Percentiles rank a stretch among this genome's conserved stretches.
phyloP scores from a whole-genome alignment of 2,113 vertebrate species.

The Tachycineta bicolor region DNA sequence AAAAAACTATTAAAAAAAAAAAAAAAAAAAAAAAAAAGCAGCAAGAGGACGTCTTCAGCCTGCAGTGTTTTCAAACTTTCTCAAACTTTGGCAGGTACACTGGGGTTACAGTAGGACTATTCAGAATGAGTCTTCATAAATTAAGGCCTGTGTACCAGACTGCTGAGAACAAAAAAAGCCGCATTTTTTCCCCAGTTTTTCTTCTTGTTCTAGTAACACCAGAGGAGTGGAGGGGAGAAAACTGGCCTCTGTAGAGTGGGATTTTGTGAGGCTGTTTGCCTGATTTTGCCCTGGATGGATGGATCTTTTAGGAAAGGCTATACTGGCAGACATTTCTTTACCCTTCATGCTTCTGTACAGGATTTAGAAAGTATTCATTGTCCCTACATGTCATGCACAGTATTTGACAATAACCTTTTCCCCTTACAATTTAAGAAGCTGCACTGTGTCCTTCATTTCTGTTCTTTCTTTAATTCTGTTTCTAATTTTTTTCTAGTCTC shows the following conservation, averaged over 20 bases:
- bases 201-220: not conserved
- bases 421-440: not conserved
- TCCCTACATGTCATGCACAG: rapidly evolving
- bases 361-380: slow-evolving; percentile 13
- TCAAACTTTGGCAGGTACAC: not conserved
- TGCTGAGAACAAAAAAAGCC: not conserved
- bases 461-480: not conserved
- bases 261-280: not conserved
- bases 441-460: not conserved
- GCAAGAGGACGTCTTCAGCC: not conserved
- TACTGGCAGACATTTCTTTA: not conserved
- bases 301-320: not conserved
- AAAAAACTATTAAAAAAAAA: not conserved
- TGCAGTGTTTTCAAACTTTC: not conserved
- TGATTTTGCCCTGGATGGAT: not conserved
- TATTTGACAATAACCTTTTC: not conserved
- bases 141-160: not conserved
- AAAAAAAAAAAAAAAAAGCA: not conserved
- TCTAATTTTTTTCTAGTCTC: not conserved
- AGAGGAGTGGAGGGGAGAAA: not conserved
- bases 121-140: not conserved
- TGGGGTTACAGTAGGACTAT: not conserved
- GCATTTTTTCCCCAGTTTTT: not conserved
- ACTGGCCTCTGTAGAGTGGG: rapidly evolving
- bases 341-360: slow-evolving; percentile 1